Evolutionary conservation across 2,888 invertebrate species (phyloP), one percentile per base, ranked within the genome.

Genomic region (Autographa gamma): DNA sequence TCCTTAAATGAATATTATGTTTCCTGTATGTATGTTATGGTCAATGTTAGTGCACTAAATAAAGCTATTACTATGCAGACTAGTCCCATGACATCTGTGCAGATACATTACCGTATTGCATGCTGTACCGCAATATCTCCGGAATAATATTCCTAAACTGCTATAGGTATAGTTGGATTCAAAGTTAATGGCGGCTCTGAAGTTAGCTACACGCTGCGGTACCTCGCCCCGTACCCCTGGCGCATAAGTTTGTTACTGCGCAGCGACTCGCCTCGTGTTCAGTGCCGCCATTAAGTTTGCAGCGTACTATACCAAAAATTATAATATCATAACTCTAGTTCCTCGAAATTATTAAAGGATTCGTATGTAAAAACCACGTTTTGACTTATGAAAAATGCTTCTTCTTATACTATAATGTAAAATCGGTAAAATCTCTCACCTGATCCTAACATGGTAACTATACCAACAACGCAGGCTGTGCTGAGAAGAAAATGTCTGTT

Each of bases 361-460:
- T 7, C 7, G 32, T 7, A 7, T 32, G 32, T 32, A 32, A 32
- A 32, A 32, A 32, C n/a, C n/a, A 32, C 4, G 32, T 32, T 7
- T 32, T 32, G 32, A 7, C 32, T 32, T 32, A 3, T 32, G 32
- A 5, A 32, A 32, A 32, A 32, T 32, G 4, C 32, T 8, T 2
- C 11, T 38, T 38, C 11, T 38, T 7, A 38, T n/a, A n/a, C n/a
- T n/a, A n/a, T n/a, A n/a, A n/a, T n/a, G n/a, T n/a, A n/a, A 13
- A 41, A 11, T 11, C 41, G 9, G 3, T 41, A 11, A 16, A 43
- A 16, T 43, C n/a, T 0, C n/a, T 69, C 41, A 84, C 82, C 73
- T 63, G 85, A 85, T 65, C 77, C 85, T 13, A 84, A 59, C 61
- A 84, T 48, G 8, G 85, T 84, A 8, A 60, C 58, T 0, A 85